phyloP scores from a whole-genome alignment of 1,140 invertebrate genomes.

The Hycleus phaleratus region DNA sequence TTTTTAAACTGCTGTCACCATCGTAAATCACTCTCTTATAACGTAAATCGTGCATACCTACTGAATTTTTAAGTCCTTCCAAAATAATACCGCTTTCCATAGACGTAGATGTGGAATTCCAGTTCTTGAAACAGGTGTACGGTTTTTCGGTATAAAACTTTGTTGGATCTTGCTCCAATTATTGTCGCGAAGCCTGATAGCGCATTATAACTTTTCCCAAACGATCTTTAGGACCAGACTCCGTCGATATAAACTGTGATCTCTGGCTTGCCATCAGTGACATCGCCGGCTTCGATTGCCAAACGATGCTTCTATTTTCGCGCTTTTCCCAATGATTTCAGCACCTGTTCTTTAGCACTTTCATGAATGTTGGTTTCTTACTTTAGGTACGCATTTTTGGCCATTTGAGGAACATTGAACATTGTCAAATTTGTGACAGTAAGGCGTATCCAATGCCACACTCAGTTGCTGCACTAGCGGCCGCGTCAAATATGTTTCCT shows the following conservation, averaged over 20 bases:
- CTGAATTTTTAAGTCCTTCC: neutral
- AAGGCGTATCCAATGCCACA: no score
- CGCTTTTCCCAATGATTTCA: no score
- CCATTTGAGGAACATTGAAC: no score
- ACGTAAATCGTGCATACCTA: neutral
- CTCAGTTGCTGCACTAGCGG: no score
- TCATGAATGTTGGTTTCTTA: no score
- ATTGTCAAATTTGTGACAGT: no score
- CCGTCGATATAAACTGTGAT: slow-evolving; percentile 30
- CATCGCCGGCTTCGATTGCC: slow-evolving; percentile 17
- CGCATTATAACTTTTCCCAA: slow-evolving; percentile 24
- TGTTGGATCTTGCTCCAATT: slow-evolving; percentile 31
- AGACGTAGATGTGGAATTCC: neutral
- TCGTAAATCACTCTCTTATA: slow-evolving; percentile 18
- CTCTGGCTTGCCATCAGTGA: slow-evolving; percentile 20
- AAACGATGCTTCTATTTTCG: neutral
- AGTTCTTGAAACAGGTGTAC: neutral
- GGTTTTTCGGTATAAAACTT: slow-evolving; percentile 28
- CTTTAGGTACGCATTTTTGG: no score
- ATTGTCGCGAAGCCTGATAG: slow-evolving; percentile 29
- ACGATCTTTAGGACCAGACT: slow-evolving; percentile 27
- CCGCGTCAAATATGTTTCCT: no score
- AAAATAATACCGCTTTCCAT: neutral
- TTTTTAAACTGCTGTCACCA: slow-evolving; percentile 38
- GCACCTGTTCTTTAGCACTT: no score